Evolutionary conservation across 2,113 vertebrate genomes (phyloP), one percentile per base, ranked within the genome.

Genomic region (Cathartes aura): DNA sequence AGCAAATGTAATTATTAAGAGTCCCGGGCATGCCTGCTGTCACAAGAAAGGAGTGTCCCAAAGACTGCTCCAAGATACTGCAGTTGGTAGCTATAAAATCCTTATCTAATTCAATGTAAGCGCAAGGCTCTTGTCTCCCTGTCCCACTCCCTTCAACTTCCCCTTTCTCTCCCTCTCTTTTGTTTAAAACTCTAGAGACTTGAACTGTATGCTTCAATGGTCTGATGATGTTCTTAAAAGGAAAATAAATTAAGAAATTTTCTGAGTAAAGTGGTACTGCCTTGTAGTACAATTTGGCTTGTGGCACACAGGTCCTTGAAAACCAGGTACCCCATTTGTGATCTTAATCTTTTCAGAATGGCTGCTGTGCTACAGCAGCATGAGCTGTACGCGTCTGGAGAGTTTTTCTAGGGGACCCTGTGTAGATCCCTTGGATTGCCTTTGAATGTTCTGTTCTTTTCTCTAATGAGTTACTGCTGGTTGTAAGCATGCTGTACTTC

Each of bases 381-480:
- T 19, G 62, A 83, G 73, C 82, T 82, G 36, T 66, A 30, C 2
- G 8, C 3, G 3, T 48, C 75, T 89, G 58, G 56, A 66, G 64
- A 76, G 62, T 74, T 93, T 95, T 87, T 95, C 91, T 83, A 16
- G 3, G 47, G 36, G 23, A 91, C 32, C 27, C 50, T 71, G 27
- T 22, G 71, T 85, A 85, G 84, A 76, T 92, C 43, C 68, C 58
- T 56, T 75, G 82, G 79, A 56, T 82, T 96, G 78, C 63, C 76
- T 97, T 90, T 93, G 60, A 96, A 74, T 48, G 75, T 73, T 62
- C 53, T 71, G 85, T 53, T 87, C 71, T 95, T 90, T 78, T 67
- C 82, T 84, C 64, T 96, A 74, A 64, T 87, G 82, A 91, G 45
- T 95, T 94, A 89, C 75, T 94, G 84, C 66, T 88, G n/a, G 50